phyloP scores from a whole-genome alignment of 2,888 invertebrate genomes.

The Eilema sororculum region DNA sequence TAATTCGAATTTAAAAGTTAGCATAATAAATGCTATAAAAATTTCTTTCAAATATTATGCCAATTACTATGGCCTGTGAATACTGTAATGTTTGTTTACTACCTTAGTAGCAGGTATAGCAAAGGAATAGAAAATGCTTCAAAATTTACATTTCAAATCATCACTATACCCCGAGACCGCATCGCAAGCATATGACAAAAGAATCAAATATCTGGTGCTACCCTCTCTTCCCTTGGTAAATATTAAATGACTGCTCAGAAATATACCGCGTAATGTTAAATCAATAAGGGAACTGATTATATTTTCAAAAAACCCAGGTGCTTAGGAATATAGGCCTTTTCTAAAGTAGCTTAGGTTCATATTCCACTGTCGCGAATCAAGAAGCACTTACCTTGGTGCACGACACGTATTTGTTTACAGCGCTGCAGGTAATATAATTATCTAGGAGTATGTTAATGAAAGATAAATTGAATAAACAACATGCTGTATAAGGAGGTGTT shows the following conservation, averaged over 20 bases:
- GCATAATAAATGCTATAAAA: too few species aligned
- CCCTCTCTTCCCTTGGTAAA: background rate
- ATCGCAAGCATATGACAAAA: too few species aligned
- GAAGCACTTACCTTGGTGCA: background rate
- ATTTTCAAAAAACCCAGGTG: background rate
- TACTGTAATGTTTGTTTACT: too few species aligned
- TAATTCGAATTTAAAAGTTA: too few species aligned
- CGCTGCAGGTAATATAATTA: constrained; percentile 12
- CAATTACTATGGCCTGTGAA: too few species aligned
- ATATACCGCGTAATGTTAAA: background rate
- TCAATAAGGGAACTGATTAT: constrained; percentile 1
- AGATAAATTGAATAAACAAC: constrained; percentile 12
- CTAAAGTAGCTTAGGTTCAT: background rate
- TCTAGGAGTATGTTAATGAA: constrained; percentile 6
- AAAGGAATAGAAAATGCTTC: too few species aligned
- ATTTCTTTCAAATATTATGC: too few species aligned
- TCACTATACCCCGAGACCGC: too few species aligned
- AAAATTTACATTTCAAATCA: too few species aligned
- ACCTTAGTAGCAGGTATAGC: too few species aligned
- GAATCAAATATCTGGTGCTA: background rate
- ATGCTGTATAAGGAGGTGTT: constrained; percentile 2
- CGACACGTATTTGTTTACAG: constrained; percentile 6
- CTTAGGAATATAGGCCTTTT: background rate
- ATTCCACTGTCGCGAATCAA: background rate
- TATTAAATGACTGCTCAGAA: constrained; percentile 1